phyloP scores from a whole-genome alignment of 2,797 vertebrate species.

The Myotis daubentonii region DNA sequence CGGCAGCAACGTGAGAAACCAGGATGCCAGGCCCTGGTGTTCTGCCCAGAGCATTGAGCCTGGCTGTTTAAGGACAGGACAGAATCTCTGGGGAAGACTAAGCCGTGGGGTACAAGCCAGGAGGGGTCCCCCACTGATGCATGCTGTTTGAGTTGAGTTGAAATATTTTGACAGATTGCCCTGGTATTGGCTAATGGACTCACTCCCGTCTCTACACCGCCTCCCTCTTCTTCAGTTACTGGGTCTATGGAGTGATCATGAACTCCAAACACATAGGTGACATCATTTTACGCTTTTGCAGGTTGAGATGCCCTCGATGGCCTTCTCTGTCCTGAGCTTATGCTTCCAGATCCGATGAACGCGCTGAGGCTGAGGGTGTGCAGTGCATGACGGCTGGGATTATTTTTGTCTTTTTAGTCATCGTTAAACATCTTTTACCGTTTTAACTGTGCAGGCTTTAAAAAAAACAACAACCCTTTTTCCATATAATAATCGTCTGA shows the following conservation, averaged over 20 bases:
- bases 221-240: background rate
- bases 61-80: background rate
- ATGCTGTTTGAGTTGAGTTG: background rate
- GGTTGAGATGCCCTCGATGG: background rate
- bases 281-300: rapidly evolving
- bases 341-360: background rate
- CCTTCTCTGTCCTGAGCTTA: rapidly evolving
- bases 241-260: rapidly evolving
- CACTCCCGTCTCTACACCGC: rapidly evolving
- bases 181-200: rapidly evolving
- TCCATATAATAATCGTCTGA: background rate
- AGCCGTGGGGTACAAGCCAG: background rate
- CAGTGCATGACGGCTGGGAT: rapidly evolving
- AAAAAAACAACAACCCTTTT: background rate
- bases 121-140: background rate
- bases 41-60: background rate
- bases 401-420: background rate
- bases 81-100: background rate
- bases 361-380: rapidly evolving
- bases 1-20: background rate
- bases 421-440: background rate
- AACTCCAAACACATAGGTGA: background rate
- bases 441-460: background rate
- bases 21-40: background rate
- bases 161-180: background rate